Conservation (phyloP, 2,888 invertebrate species). For the Clanis bilineata region DNA sequence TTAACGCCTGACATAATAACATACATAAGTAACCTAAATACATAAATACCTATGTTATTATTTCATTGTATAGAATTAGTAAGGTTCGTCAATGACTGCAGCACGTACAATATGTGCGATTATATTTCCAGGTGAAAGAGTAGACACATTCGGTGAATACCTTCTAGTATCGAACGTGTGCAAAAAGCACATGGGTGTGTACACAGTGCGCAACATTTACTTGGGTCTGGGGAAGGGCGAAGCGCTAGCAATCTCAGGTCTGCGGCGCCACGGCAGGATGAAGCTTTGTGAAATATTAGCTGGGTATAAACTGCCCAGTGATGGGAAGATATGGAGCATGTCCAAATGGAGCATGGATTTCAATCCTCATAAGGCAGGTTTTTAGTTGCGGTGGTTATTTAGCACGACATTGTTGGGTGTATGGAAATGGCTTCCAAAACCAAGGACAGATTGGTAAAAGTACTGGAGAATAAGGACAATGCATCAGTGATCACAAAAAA, state of each 20-base stretch:
- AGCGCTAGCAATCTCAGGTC: slow-evolving; percentile 57
- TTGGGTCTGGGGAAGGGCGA: slow-evolving; percentile 62
- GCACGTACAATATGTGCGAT: neutral
- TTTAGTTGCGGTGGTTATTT: neutral
- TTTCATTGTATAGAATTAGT: no score
- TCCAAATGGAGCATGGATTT: slow-evolving; percentile 48
- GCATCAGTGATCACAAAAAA: no score
- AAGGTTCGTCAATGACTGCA: neutral
- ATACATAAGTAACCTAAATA: no score
- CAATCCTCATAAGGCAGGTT: slow-evolving; percentile 47
- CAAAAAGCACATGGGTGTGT: slow-evolving; percentile 34
- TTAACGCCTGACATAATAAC: no score
- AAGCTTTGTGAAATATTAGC: slow-evolving; percentile 53
- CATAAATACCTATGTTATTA: no score
- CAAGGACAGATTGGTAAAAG: no score
- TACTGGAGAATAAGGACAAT: no score
- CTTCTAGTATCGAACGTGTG: slow-evolving; percentile 50
- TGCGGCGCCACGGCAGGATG: slow-evolving; percentile 52
- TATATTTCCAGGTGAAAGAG: slow-evolving; percentile 32
- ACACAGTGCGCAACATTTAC: slow-evolving; percentile 43
- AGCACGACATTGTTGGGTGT: no score
- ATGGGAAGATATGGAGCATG: slow-evolving; percentile 51
- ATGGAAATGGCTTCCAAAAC: no score
- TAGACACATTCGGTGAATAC: slow-evolving; percentile 55
- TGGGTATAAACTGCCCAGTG: slow-evolving; percentile 47